Evolutionary conservation across 2,888 invertebrate genomes (phyloP), one percentile per base, ranked within the genome.

Genomic region (Venusia cambrica): DNA sequence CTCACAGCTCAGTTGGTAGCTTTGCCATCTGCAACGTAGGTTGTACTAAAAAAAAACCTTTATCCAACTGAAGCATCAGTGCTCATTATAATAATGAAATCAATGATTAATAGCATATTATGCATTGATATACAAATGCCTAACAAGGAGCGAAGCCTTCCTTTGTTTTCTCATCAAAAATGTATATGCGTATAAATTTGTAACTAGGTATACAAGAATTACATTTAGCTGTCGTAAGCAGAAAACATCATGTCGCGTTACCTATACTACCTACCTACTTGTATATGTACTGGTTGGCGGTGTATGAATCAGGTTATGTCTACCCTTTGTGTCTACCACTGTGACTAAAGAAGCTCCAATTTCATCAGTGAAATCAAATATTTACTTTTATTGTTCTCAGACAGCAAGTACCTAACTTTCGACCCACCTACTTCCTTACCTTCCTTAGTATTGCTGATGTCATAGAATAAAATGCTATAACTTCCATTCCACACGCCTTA

Each of bases 221-320:
- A 5, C 11, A 11, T 21, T 12, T 3, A 24, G 33, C 24, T 21
- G 7, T n/a, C 2, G 29, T 25, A 25, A 29, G 20, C 25, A 7
- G 10, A 30, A 15, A 22, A 28, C 13, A n/a, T n/a, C n/a, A n/a
- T n/a, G n/a, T n/a, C n/a, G n/a, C n/a, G n/a, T n/a, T n/a, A n/a
- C n/a, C n/a, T n/a, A n/a, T n/a, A n/a, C n/a, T n/a, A n/a, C n/a
- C n/a, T n/a, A n/a, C n/a, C n/a, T n/a, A n/a, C n/a, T n/a, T n/a
- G n/a, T n/a, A n/a, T n/a, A 11, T 21, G 10, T 15, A 18, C 1
- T n/a, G 7, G 5, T 27, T 33, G 11, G 18, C 6, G 12, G 25
- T 39, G 39, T 39, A 30, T 39, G 39, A 39, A 30, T 39, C 34
- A 39, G 25, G 26, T 26, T 39, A 30, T n/a, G n/a, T n/a, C n/a